Evolutionary conservation across 2,888 invertebrate genomes (phyloP), one percentile per base, ranked within the genome.

Genomic region (Andricus curvator): DNA sequence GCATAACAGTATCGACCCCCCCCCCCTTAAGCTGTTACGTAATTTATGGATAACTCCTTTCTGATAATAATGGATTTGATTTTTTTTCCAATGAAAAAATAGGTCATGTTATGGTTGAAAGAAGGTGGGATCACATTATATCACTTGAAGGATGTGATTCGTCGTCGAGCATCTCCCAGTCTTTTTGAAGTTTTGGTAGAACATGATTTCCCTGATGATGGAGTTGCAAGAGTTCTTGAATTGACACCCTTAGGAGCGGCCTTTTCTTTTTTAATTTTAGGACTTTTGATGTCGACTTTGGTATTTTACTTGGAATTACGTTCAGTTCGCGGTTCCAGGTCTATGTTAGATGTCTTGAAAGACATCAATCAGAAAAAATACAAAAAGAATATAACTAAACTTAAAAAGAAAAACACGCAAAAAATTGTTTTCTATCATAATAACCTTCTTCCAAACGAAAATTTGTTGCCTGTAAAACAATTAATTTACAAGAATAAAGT

Each of bases 191-290:
- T 92, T 56, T 79, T 87, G 6, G 70, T 88, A 0, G 91, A 92
- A 70, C 84, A 88, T 25, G 90, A 92, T 65, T 83, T 70, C 13
- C 62, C 83, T 8, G 84, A 84, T 62, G 85, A 87, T 4, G 85
- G 86, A 4, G 78, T 37, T 25, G 83, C 87, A 0, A 85, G 85
- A 48, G 85, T 87, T 1, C 84, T 92, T 2, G 80, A 81, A 8
- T 25, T 91, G 4, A 90, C 83, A 8, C 91, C 92, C 5, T 84
- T 92, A n/a, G 89, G 88, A 0, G 90, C 89, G 11, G 92, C 88
- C 20, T 92, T 92, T 56, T 81, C 83, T 0, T 37, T 89, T 60
- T 84, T 92, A 4, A 67, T 88, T 1, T 48, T 87, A 15, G 92
- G 92, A 1, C 80, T 87, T 1, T 25, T 86, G 4, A 56, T 88